These are phyloP conservation scores for Drosophila baimaii DNA, from an alignment of 1,140 invertebrate genomes.

Conservation along the genomic window DNA sequence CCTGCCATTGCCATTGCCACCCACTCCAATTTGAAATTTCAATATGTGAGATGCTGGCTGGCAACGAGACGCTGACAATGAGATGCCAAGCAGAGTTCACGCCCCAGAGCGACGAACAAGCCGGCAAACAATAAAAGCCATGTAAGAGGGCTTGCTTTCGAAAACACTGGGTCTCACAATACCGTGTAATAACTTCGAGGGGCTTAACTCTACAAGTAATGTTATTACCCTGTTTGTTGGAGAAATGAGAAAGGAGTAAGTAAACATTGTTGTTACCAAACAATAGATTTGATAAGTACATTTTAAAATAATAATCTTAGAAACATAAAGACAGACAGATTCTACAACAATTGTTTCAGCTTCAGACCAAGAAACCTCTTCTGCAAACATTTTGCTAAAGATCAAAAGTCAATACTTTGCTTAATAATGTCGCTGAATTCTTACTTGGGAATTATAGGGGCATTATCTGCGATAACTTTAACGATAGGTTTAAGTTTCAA, in stretches of 20 bases:
- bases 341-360: background rate
- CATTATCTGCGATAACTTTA: too few relatives aligned
- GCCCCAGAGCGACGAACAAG: slow-evolving; percentile 36
- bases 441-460: too few relatives aligned
- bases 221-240: background rate
- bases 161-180: background rate
- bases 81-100: slow-evolving; percentile 47
- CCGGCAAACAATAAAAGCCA: slow-evolving; percentile 32
- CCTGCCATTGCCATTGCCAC: background rate
- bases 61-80: slow-evolving; percentile 35
- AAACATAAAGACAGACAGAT: background rate
- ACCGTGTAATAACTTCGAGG: slow-evolving; percentile 1
- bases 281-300: too few relatives aligned
- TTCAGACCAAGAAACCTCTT: background rate
- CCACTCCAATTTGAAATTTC: slow-evolving; percentile 43
- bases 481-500: too few relatives aligned
- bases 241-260: background rate
- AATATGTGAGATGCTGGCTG: slow-evolving; percentile 33
- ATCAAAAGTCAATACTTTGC: too few relatives aligned
- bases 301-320: too few relatives aligned
- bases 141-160: slow-evolving; percentile 5
- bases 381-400: background rate
- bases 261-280: background rate
- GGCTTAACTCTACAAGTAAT: background rate
- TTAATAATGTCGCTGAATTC: too few relatives aligned